These are phyloP conservation scores for Hippocampus mohnikei DNA, from an alignment of 2,113 vertebrate species.

Conservation along the genomic window DNA sequence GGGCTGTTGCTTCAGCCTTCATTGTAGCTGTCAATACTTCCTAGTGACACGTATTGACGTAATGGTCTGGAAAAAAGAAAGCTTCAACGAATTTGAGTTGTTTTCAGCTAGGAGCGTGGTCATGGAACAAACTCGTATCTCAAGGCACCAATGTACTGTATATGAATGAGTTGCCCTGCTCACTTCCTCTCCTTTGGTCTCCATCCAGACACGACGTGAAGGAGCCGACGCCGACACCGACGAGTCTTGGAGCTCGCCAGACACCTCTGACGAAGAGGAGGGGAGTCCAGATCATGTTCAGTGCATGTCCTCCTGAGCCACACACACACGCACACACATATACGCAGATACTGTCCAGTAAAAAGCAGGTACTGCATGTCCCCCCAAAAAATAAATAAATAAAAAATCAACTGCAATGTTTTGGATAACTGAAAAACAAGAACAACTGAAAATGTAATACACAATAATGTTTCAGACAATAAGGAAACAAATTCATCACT, in stretches of 20 bases:
- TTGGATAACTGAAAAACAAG: background rate
- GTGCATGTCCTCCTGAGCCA: conserved; percentile 91
- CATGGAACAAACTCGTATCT: no score
- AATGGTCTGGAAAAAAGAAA: no score
- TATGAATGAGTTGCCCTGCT: background rate
- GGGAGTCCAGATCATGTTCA: conserved; percentile 89
- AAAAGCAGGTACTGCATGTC: background rate
- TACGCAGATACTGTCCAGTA: background rate
- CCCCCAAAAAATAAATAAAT: background rate
- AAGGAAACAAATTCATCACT: no score
- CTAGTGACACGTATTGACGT: no score
- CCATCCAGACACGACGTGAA: conserved; percentile 74
- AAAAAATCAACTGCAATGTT: background rate
- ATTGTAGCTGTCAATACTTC: no score
- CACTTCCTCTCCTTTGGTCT: background rate
- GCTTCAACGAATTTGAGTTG: no score
- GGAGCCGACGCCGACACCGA: conserved; percentile 82
- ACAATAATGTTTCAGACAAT: no score
- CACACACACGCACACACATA: conserved; percentile 17
- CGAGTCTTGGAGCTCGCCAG: conserved; percentile 86
- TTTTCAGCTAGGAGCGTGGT: no score
- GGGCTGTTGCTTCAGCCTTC: no score
- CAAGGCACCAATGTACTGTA: background rate
- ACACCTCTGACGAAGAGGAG: conserved; percentile 88
- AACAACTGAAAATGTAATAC: no score